Percentiles rank a stretch among this genome's conserved stretches.
These are phyloP conservation scores for Poecile montanus DNA, from an alignment of 2,797 vertebrate genomes.

Conservation along the genomic window DNA sequence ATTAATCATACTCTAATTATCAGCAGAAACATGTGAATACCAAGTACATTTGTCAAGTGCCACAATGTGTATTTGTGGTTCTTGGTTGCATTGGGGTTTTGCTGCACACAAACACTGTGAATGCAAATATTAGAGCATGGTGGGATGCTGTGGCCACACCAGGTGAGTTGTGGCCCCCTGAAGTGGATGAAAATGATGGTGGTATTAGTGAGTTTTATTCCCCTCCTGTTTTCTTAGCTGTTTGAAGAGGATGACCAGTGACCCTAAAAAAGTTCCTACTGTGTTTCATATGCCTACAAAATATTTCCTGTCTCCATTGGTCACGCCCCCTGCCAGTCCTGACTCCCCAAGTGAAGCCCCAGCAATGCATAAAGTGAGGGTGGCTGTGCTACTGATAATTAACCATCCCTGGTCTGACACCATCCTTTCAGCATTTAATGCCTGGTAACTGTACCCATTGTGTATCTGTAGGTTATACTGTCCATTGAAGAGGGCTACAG, in stretches of 20 bases:
- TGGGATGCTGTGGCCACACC: background rate
- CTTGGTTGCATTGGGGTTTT: background rate
- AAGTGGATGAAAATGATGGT: background rate
- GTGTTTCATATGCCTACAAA: background rate
- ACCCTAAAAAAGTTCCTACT: background rate
- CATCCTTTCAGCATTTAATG: background rate
- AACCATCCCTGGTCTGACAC: background rate
- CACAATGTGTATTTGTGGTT: background rate
- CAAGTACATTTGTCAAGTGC: background rate
- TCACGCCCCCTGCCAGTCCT: background rate
- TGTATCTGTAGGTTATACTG: conserved; percentile 88
- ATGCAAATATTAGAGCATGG: background rate
- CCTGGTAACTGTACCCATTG: background rate
- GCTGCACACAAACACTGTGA: background rate
- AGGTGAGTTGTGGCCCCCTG: background rate
- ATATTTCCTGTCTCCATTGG: background rate
- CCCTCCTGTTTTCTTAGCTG: background rate
- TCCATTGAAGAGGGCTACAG: conserved; percentile 97
- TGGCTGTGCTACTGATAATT: background rate
- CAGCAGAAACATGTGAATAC: background rate
- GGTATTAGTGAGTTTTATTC: background rate
- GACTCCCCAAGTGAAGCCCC: background rate
- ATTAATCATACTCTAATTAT: background rate
- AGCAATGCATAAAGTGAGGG: background rate
- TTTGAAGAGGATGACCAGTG: background rate